Base-by-base conservation (phyloP, 2,113 vertebrate genomes). In the Crocuta crocuta region DNA sequence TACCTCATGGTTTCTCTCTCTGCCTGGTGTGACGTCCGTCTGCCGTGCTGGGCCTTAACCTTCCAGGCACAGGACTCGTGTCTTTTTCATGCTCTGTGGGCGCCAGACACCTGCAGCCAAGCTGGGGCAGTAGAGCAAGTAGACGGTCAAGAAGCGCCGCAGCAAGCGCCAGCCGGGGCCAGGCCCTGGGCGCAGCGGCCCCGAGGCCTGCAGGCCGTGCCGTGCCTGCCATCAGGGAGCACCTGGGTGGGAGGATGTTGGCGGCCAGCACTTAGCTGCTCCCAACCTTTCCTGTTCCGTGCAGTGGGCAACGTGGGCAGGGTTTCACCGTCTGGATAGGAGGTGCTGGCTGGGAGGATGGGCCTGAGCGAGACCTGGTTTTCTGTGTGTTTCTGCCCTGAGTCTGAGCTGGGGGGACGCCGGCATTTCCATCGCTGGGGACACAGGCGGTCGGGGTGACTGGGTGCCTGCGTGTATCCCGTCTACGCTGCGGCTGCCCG, bases 401-500 rank as follows among this genome's bases (percentile, higher is more conserved):
- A 84, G 24, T 24, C 58, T 7, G 58, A 58, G 5, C 17, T 48
- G 45, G n/a, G 15, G 58, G 8, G 2, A 26, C 8, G 1, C 35
- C 3, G 28, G 23, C 5, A 2, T 11, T 7, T 4, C 31, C 31
- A 1, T 4, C 9, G 31, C 10, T 33, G 11, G 16, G 4, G 15
- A 24, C 53, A 0, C 19, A 50, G 19, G 53, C 26, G 0, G 1
- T 61, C 0, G 5, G 53, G 31, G 55, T 66, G 53, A 33, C 45
- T 10, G 2, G 48, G 39, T 5, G 23, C 65, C 33, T 17, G 39
- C 33, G 0, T 39, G 24, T 17, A 12, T 35, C 21, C 2, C 0
- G 7, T 8, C 3, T 21, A 10, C 2, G 0, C 15, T 0, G 2
- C 2, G 16, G 26, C 79, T 7, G 2, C 26, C 4, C 28, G 10